phyloP scores from a whole-genome alignment of 2,888 invertebrate genomes.

The Palloptera scutellata region DNA sequence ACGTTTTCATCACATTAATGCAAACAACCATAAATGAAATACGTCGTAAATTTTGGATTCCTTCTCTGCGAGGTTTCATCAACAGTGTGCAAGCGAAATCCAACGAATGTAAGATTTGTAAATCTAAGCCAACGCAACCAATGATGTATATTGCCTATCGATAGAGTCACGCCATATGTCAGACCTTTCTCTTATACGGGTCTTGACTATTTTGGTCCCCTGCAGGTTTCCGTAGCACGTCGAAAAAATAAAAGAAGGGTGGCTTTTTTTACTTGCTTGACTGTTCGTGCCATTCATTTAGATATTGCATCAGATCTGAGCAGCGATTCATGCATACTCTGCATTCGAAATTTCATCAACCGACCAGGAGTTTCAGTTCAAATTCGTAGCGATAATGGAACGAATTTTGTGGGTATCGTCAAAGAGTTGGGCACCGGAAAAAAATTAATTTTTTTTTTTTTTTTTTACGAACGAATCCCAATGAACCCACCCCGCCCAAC shows the following conservation, averaged over 20 bases:
- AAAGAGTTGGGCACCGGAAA: conserved; percentile 17
- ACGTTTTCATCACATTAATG: conserved; percentile 26
- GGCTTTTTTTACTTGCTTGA: conserved; percentile 37
- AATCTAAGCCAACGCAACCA: conserved; percentile 21
- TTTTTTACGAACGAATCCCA: too few relatives aligned
- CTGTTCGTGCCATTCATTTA: conserved; percentile 33
- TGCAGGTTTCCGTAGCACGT: conserved; percentile 24
- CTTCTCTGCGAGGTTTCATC: conserved; percentile 16
- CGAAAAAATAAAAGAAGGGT: conserved; percentile 34
- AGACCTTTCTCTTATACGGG: conserved; percentile 38
- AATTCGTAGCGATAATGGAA: conserved; percentile 36
- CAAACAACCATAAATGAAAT: conserved; percentile 21
- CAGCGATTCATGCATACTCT: conserved; percentile 23
- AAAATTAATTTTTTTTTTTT: too few relatives aligned
- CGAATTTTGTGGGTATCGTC: conserved; percentile 33
- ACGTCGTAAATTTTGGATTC: conserved; percentile 31
- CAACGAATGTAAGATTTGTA: conserved; percentile 15
- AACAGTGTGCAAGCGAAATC: conserved; percentile 13
- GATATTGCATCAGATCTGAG: conserved; percentile 25
- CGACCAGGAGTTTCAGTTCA: conserved; percentile 30
- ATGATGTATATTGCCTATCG: conserved; percentile 33
- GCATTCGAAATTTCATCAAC: conserved; percentile 32
- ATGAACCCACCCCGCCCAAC: too few relatives aligned
- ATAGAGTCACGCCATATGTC: conserved; percentile 33
- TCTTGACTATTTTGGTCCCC: conserved; percentile 32